Base-by-base conservation (phyloP, 1,140 invertebrate genomes). In the Neodiprion fabricii region DNA sequence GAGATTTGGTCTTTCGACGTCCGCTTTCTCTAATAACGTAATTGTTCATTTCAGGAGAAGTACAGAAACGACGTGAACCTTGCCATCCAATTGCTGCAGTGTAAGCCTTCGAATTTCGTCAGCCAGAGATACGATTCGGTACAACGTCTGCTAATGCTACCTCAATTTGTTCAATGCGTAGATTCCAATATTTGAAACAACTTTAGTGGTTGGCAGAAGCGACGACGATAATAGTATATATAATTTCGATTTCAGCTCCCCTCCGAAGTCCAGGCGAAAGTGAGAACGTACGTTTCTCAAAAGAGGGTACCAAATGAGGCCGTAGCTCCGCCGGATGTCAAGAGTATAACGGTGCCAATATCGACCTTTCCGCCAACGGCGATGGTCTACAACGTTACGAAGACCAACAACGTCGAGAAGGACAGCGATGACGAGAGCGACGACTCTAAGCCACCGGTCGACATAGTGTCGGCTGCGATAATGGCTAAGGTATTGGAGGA, bases 401-500 rank as follows among this genome's bases (percentile, higher is more conserved):
- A 88, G 70, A 74, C 85, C 12, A 72, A 72, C n/a, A 48, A 71
- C 7, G 83, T 86, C 12, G 87, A 87, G 48, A 69, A 80, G n/a
- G 83, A 82, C 21, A 82, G 84, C 11, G 78, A 89, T 82, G 77
- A 86, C 83, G 81, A 75, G 49, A 83, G 86, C 77, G 90, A 91
- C 79, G 90, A 92, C 79, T 89, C 90, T 23, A 86, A 86, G 50
- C 85, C 84, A 0, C 85, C 89, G 0, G 87, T 92, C 23, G 96
- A 97, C 75, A 93, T 95, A 79, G 96, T 98, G 28, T 97, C 96
- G 10, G 96, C 96, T 49, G 94, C 96, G 14, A 93, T 98, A 69
- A 96, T 98, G 92, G 96, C 96, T 3, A 97, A 97, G 90, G 95
- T 98, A 67, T 89, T 99, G 48, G 95, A 97, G 84, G 96, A 97